A percentile compares a stretch with the other conserved stretches of the same genome.
phyloP scores from a whole-genome alignment of 2,888 invertebrate species.

The Dasysyrphus tricinctus region DNA sequence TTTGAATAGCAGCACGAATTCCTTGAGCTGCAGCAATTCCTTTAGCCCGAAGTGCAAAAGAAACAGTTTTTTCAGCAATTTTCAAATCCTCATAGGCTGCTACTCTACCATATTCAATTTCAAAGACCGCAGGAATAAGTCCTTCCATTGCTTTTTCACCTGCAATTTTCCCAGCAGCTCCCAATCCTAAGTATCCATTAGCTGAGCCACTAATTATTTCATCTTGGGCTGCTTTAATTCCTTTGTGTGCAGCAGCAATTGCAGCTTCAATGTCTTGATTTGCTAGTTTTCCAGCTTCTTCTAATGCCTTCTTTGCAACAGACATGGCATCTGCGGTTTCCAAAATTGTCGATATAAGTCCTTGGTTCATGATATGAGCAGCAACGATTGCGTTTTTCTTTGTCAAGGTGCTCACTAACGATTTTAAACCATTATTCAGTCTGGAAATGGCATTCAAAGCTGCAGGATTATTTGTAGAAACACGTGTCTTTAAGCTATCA shows the following conservation, averaged over 20 bases:
- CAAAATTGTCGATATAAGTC: background rate
- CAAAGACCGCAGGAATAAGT: background rate
- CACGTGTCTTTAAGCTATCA: background rate
- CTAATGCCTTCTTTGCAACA: background rate
- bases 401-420: background rate
- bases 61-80: background rate
- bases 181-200: background rate
- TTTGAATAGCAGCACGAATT: background rate
- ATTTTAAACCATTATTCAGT: background rate
- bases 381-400: background rate
- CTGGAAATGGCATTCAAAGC: background rate
- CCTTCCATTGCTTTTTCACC: background rate
- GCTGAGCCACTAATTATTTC: background rate
- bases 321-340: conserved; percentile 4
- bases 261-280: conserved; percentile 8
- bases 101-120: conserved; percentile 6
- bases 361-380: background rate
- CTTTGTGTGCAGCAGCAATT: background rate
- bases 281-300: background rate
- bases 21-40: background rate
- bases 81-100: background rate
- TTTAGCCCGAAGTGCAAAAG: background rate
- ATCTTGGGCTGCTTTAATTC: background rate
- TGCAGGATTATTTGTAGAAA: background rate
- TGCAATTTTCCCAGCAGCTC: conserved; percentile 1